These are phyloP conservation scores for Caranx ignobilis DNA, from an alignment of 2,113 vertebrate species.

Conservation along the genomic window DNA sequence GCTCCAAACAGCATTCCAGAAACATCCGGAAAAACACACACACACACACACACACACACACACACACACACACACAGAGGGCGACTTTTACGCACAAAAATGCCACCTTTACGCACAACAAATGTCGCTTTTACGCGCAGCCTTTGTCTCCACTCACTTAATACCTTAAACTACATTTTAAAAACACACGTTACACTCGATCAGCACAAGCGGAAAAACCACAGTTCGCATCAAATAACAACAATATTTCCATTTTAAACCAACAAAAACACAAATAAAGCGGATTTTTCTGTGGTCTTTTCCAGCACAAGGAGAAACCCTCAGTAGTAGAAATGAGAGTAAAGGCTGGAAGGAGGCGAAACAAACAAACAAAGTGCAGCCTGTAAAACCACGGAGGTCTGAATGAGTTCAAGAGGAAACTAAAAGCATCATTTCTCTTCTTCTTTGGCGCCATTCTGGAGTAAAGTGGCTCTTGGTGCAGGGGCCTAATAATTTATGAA, in stretches of 20 bases:
- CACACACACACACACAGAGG: neutral
- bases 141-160: neutral
- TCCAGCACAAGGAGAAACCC: neutral
- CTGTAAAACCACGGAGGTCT: rapidly evolving
- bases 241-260: neutral
- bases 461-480: conserved; percentile 64
- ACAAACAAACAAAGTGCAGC: neutral
- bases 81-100: too few species aligned
- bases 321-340: neutral
- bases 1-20: conserved; percentile 77
- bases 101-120: neutral
- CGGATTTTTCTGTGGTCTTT: neutral
- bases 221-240: neutral
- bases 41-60: conserved; percentile 19
- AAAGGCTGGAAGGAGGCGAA: too few species aligned
- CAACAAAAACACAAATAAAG: neutral
- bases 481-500: conserved; percentile 79
- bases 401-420: neutral
- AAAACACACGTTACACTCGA: rapidly evolving
- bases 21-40: conserved; percentile 76
- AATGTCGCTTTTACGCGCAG: conserved; percentile 2
- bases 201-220: neutral
- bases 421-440: neutral
- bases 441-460: conserved; percentile 72
- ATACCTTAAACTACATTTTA: neutral